phyloP scores from a whole-genome alignment of 2,797 vertebrate genomes.

The Borostomias antarcticus region DNA sequence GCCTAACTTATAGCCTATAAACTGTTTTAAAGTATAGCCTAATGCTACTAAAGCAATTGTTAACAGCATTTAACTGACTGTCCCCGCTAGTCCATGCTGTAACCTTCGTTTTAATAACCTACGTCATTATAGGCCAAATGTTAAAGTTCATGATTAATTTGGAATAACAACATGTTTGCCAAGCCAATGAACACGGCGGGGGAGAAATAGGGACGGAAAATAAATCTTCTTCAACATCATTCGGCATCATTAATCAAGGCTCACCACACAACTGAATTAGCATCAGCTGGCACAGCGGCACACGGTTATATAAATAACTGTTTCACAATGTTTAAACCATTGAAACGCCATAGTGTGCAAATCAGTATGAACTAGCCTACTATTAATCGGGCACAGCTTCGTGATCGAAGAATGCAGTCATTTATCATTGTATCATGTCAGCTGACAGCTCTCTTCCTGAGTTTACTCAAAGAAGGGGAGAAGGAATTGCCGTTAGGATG shows the following conservation, averaged over 20 bases:
- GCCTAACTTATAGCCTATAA: background rate
- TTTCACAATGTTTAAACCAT: conserved; percentile 54
- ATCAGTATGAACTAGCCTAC: conserved; percentile 45
- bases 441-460: conserved; percentile 31
- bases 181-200: conserved; percentile 32
- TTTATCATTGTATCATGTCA: conserved; percentile 57
- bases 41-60: background rate
- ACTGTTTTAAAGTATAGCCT: background rate
- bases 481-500: conserved; percentile 17
- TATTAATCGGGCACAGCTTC: conserved; percentile 55
- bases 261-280: conserved; percentile 17
- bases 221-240: conserved; percentile 25
- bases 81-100: no score
- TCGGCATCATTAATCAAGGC: conserved; percentile 41
- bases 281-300: conserved; percentile 8
- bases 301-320: conserved; percentile 50
- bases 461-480: conserved; percentile 10
- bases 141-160: background rate
- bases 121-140: background rate
- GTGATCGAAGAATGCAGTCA: conserved; percentile 22
- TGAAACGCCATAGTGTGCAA: conserved; percentile 43
- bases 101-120: background rate
- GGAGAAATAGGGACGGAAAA: conserved; percentile 43
- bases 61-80: no score
- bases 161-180: conserved; percentile 32